Evolutionary conservation across 2,113 vertebrate species (phyloP), one percentile per base, ranked within the genome.

Genomic region (Eolophus roseicapilla): DNA sequence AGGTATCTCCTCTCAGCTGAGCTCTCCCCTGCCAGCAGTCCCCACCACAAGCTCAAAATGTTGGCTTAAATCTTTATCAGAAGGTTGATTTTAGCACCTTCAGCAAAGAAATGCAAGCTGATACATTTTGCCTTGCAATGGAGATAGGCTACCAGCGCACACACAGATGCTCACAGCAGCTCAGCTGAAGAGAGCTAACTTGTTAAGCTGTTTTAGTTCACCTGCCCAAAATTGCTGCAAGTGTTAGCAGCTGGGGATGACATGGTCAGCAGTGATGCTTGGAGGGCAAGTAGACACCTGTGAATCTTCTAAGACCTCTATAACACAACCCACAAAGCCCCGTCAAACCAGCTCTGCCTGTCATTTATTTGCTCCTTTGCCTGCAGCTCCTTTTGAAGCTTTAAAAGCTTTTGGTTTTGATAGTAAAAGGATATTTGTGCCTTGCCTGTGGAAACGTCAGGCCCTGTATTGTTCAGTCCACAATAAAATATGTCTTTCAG

Each of bases 331-430:
- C 14, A 4, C 75, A 80, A 52, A 64, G 44, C 55, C 59, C 24
- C 1, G 0, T 60, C 90, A 95, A 65, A 84, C 73, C 46, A 85
- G 88, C 59, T 75, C 70, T 85, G 93, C 74, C 86, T 68, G 69
- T 91, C 74, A 19, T 87, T 82, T 93, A 91, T 76, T 91, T 85
- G 77, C n/a, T 80, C 77, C 65, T 76, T 89, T 65, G 92, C 92
- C 80, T 92, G 67, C 49, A 89, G 91, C 83, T 82, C 53, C 81
- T 94, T 96, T 80, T 93, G 83, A 93, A 95, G 93, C 74, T 86
- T 94, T 95, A 91, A 95, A 96, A 95, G 93, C 91, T 94, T 93
- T 96, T 95, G 70, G 8, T 76, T 93, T 87, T 87, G 92, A 96
- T 94, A 93, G 86, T 63, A 87, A 92, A 91, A 94, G 55, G 81